Conservation (phyloP, 2,797 vertebrate genomes). For the Gymnoscopelus microlampas region DNA sequence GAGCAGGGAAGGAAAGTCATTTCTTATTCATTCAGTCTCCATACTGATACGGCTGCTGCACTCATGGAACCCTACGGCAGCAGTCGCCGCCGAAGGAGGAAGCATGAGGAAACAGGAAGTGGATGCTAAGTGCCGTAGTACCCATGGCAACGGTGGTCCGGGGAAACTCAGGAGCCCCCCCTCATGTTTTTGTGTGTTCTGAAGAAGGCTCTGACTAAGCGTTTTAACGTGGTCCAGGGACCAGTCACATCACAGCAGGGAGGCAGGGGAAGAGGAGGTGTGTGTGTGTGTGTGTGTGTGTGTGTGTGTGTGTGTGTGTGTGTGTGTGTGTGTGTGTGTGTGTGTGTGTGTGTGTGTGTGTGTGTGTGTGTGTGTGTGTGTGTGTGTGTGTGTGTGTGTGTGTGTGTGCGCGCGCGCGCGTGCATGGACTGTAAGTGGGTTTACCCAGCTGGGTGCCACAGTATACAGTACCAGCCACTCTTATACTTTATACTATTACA, state of each 20-base stretch:
- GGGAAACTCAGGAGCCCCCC: not conserved
- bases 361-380: no score
- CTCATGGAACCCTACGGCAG: conserved; percentile 41
- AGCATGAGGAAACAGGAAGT: conserved; percentile 65
- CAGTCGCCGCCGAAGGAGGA: conserved; percentile 23
- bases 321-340: no score
- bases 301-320: no score
- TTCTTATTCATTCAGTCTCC: conserved; percentile 67
- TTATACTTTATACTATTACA: not conserved
- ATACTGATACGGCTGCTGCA: conserved; percentile 34
- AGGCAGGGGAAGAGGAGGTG: not conserved
- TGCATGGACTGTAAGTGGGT: conserved; percentile 13
- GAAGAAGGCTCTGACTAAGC: conserved; percentile 34
- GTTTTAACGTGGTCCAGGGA: conserved; percentile 40
- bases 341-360: not conserved
- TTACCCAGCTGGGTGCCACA: conserved; percentile 21
- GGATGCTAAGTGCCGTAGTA: conserved; percentile 62
- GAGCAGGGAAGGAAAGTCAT: conserved; percentile 57
- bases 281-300: not conserved
- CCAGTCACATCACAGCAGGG: conserved; percentile 31
- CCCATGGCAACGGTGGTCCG: conserved; percentile 48
- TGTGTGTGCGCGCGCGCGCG: no score
- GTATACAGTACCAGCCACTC: not conserved
- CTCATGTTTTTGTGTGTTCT: conserved; percentile 20
- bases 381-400: no score